A percentile compares a stretch with the other conserved stretches of the same genome.
phyloP scores from a whole-genome alignment of 2,797 vertebrate species.

The Pristis pectinata region DNA sequence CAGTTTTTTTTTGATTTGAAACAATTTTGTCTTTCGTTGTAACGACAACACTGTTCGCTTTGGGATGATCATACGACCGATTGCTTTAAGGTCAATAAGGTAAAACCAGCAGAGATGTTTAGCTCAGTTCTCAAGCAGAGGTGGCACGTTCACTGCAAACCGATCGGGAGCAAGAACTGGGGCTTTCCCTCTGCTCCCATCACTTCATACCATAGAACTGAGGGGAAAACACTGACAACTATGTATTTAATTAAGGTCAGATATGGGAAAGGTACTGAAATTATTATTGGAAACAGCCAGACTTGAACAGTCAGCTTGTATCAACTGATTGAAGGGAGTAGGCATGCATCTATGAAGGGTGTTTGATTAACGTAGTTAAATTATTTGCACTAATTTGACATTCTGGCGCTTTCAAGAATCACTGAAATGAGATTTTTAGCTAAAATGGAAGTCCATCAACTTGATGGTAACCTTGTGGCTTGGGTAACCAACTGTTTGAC shows the following conservation, averaged over 20 bases:
- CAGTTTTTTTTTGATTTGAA: no score
- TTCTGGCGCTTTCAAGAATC: not conserved
- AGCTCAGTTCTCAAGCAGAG: not conserved
- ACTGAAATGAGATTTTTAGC: not conserved
- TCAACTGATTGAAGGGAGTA: not conserved
- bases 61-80: not conserved
- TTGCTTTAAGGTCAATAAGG: not conserved
- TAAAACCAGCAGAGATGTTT: not conserved
- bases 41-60: not conserved
- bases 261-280: not conserved
- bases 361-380: not conserved
- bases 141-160: not conserved
- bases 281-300: not conserved
- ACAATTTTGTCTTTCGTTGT: not conserved
- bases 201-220: not conserved
- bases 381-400: not conserved
- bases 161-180: not conserved
- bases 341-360: not conserved
- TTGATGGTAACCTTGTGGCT: not conserved
- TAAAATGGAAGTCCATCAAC: not conserved
- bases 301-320: not conserved
- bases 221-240: not conserved
- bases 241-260: not conserved
- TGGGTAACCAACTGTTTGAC: not conserved
- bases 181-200: not conserved